phyloP scores from a whole-genome alignment of 2,113 vertebrate genomes.

The Conger conger region DNA sequence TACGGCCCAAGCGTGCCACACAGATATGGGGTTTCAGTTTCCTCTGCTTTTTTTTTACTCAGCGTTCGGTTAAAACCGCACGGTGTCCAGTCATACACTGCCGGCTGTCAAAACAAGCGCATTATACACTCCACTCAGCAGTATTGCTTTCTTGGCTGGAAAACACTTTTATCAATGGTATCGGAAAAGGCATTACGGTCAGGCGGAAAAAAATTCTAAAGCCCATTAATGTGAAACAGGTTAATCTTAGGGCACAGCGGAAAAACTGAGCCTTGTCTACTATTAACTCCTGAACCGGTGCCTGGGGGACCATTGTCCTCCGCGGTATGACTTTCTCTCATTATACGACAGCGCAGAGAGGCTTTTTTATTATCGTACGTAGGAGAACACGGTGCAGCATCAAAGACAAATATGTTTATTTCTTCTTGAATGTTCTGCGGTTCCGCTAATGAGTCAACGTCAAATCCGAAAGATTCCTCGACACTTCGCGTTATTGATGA shows the following conservation, averaged over 20 bases:
- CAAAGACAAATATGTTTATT: slow-evolving; percentile 15
- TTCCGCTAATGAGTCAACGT: neutral
- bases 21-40: neutral
- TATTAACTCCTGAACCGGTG: slow-evolving; percentile 7
- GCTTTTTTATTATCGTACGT: neutral
- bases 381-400: neutral
- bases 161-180: neutral
- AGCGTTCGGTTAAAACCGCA: neutral
- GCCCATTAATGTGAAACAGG: slow-evolving; percentile 12
- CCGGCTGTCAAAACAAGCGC: slow-evolving; percentile 9
- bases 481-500: neutral
- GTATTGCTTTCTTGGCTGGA: neutral
- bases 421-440: neutral
- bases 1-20: neutral
- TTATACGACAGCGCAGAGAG: neutral
- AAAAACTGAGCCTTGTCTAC: neutral
- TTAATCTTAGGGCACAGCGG: slow-evolving; percentile 10
- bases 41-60: neutral
- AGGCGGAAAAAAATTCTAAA: neutral
- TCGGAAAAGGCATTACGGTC: slow-evolving; percentile 15
- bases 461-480: neutral
- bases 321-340: neutral
- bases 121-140: neutral
- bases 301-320: neutral
- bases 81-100: neutral